phyloP scores from a whole-genome alignment of 2,113 vertebrate species.

The Crotalus horridus region DNA sequence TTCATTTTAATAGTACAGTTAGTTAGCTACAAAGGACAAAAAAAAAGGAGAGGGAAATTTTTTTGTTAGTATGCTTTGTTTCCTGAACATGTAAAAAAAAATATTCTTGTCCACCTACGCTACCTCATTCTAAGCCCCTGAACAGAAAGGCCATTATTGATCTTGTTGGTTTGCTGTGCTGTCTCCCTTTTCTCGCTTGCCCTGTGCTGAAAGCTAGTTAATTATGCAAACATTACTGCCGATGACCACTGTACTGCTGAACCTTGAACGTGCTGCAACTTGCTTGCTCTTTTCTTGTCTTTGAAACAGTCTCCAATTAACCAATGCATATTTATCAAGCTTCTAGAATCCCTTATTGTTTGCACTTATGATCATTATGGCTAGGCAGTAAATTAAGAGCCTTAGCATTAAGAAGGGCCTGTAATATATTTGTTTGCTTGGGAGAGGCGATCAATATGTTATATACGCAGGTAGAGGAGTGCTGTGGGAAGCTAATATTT shows the following conservation, averaged over 20 bases:
- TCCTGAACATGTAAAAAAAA: neutral
- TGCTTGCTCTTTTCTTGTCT: constrained; percentile 28
- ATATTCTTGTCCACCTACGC: neutral
- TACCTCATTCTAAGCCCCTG: constrained; percentile 39
- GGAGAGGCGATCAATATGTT: constrained; percentile 14
- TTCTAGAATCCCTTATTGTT: neutral
- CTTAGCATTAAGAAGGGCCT: constrained; percentile 18
- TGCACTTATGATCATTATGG: neutral
- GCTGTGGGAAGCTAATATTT: constrained; percentile 8
- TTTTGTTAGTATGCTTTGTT: neutral
- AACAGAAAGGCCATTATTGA: constrained; percentile 42
- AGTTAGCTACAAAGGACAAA: neutral
- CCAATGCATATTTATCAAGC: constrained; percentile 33
- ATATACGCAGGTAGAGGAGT: neutral
- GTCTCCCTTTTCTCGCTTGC: neutral
- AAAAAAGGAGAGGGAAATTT: neutral
- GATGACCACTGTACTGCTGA: constrained; percentile 1
- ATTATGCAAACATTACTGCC: constrained; percentile 47
- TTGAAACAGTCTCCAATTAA: constrained; percentile 17
- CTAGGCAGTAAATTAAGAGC: constrained; percentile 15
- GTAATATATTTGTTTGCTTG: constrained; percentile 11
- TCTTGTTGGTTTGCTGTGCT: constrained; percentile 36
- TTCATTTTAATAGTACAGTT: neutral
- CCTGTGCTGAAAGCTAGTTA: constrained; percentile 44
- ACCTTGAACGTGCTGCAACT: constrained; percentile 13